phyloP scores from a whole-genome alignment of 2,113 vertebrate genomes.

The Cyprinodon variegatus region DNA sequence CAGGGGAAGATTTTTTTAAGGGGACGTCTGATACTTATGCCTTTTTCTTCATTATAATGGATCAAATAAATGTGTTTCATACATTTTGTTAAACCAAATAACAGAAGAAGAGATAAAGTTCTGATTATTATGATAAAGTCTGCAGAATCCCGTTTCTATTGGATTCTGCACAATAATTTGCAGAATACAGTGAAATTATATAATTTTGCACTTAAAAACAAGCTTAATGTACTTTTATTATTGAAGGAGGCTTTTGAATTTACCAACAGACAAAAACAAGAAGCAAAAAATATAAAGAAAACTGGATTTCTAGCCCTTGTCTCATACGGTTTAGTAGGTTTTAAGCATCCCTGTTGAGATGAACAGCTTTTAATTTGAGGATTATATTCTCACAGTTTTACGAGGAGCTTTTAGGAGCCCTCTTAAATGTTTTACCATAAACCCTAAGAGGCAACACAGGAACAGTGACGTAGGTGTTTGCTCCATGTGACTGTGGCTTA shows the following conservation, averaged over 20 bases:
- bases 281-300: not conserved
- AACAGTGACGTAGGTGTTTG: not conserved
- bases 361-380: not conserved
- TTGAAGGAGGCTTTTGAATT: not conserved
- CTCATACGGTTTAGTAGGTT: not conserved
- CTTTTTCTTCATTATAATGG: too few species aligned
- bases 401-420: not conserved
- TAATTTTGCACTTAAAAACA: too few species aligned
- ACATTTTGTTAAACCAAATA: too few species aligned
- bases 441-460: not conserved
- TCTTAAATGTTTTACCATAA: not conserved
- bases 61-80: too few species aligned
- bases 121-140: too few species aligned
- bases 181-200: too few species aligned
- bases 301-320: not conserved
- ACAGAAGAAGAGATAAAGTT: too few species aligned
- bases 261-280: not conserved
- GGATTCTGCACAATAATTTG: too few species aligned
- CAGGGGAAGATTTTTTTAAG: not conserved
- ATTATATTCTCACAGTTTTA: not conserved
- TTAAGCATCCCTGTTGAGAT: not conserved
- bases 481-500: not conserved
- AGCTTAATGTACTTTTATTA: too few species aligned
- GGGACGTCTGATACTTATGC: not conserved
- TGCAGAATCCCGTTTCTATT: too few species aligned